Conservation (phyloP, 2,113 vertebrate species). For the Stigmatopora nigra region DNA sequence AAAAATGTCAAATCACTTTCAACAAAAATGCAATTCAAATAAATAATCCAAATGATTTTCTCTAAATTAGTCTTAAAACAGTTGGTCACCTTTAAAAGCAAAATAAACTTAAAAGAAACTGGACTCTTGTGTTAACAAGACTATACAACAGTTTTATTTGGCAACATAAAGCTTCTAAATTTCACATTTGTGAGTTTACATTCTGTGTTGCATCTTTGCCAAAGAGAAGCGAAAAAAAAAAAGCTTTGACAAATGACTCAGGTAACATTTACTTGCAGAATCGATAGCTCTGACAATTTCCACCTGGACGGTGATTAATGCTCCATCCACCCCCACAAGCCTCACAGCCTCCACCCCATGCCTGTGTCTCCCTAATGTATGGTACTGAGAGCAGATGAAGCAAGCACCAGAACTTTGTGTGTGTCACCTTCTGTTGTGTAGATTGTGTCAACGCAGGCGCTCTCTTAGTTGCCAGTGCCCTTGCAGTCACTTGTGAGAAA, state of each 20-base stretch:
- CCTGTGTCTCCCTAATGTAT: conserved; percentile 55
- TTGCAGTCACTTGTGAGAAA: conserved; percentile 20
- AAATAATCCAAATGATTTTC: too few species aligned
- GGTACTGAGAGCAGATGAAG: conserved; percentile 62
- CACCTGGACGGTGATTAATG: conserved; percentile 88
- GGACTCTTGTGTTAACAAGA: background rate
- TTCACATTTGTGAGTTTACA: conserved; percentile 30
- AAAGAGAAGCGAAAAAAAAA: conserved; percentile 65
- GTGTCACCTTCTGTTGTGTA: conserved; percentile 1
- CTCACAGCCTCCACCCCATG: conserved; percentile 52
- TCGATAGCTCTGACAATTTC: conserved; percentile 91
- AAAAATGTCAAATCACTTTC: too few species aligned
- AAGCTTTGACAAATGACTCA: conserved; percentile 87
- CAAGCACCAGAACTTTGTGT: conserved; percentile 40
- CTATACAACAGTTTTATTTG: background rate
- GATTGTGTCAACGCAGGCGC: conserved; percentile 3
- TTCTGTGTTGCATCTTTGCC: conserved; percentile 43
- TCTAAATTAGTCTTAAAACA: too few species aligned
- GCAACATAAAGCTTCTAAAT: conserved; percentile 9
- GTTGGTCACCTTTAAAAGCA: too few species aligned
- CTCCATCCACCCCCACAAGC: conserved; percentile 62
- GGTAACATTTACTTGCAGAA: conserved; percentile 93
- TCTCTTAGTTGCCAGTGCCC: conserved; percentile 18
- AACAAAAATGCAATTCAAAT: too few species aligned
- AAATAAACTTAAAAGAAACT: too few species aligned